Evolutionary conservation across 2,797 vertebrate genomes (phyloP).

Genomic region (Numenius phaeopus): DNA sequence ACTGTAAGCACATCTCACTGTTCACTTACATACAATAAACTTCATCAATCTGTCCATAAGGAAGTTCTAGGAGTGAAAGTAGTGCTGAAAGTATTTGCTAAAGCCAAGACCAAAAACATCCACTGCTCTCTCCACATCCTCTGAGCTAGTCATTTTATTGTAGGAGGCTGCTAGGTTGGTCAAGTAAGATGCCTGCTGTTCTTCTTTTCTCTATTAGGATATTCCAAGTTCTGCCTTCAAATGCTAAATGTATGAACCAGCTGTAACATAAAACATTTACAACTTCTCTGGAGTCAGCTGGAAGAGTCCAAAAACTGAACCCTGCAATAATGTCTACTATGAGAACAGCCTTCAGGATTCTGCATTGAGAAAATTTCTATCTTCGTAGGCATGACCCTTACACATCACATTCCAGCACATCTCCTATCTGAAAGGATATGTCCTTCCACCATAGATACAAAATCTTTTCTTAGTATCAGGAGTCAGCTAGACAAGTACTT

Average conservation of each 20-base stretch:
- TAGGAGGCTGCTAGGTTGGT: neutral
- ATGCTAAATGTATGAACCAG: neutral
- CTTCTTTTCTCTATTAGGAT: neutral
- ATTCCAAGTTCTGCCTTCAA: neutral
- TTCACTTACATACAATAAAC: neutral
- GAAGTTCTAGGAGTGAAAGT: neutral
- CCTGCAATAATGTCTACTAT: neutral
- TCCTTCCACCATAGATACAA: neutral
- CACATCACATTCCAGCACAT: rapidly evolving
- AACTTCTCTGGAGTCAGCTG: neutral
- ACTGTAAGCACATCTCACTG: neutral
- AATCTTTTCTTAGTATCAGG: neutral
- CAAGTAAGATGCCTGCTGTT: neutral
- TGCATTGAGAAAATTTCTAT: neutral
- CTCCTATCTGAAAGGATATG: neutral
- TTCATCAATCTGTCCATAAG: neutral
- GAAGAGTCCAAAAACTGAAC: neutral
- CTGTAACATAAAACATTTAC: neutral
- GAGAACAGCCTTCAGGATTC: neutral
- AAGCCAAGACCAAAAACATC: neutral
- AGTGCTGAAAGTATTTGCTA: neutral
- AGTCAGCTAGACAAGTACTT: neutral
- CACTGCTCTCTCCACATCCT: neutral
- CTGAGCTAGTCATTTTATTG: neutral
- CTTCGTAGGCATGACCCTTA: neutral